These are phyloP conservation scores for Tadarida brasiliensis DNA, from an alignment of 2,797 vertebrate species.

Conservation along the genomic window DNA sequence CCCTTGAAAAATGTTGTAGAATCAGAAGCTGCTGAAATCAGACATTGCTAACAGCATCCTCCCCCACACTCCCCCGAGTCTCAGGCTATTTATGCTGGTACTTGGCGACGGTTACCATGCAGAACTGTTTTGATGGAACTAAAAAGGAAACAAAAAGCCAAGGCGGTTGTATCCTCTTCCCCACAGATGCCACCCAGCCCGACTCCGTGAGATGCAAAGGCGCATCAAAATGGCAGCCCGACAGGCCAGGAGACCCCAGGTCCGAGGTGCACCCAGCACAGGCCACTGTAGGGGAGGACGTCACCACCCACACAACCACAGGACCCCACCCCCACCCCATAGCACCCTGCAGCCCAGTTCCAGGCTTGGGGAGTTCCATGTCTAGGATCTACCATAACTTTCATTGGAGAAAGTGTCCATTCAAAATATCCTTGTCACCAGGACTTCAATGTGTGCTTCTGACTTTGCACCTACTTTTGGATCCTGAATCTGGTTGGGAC, in stretches of 20 bases:
- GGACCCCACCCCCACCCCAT: too few species aligned
- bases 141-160: conserved; percentile 66
- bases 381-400: not conserved
- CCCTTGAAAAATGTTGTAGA: conserved; percentile 78
- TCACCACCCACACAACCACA: not conserved
- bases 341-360: not conserved
- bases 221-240: not conserved
- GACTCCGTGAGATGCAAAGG: not conserved
- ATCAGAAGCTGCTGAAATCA: conserved; percentile 69
- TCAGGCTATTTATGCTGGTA: conserved; percentile 69
- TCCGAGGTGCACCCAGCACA: not conserved
- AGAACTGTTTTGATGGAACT: conserved; percentile 72
- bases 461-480: not conserved
- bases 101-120: conserved; percentile 81
- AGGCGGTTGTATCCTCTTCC: conserved; percentile 49
- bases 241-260: not conserved
- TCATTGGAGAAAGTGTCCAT: not conserved
- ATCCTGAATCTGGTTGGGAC: not conserved
- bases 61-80: conserved; percentile 57
- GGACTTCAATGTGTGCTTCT: not conserved
- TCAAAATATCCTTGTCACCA: not conserved
- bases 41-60: conserved; percentile 63
- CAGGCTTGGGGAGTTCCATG: not conserved
- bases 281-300: too few species aligned
- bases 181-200: conserved; percentile 2